Base-by-base conservation (phyloP, 2,888 invertebrate species). In the Cabera pusaria region DNA sequence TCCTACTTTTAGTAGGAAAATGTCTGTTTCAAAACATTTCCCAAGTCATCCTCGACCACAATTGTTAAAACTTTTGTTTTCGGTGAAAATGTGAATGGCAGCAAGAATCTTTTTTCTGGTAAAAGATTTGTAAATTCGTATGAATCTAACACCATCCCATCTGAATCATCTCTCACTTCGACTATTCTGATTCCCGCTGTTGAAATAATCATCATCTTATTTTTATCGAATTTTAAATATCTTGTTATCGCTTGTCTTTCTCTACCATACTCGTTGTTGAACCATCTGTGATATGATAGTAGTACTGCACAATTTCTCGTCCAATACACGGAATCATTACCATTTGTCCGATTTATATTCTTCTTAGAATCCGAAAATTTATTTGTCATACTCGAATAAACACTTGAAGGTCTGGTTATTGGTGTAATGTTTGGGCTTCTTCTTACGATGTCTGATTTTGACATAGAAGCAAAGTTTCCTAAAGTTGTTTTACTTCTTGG, bases 1-100 rank as follows among this genome's bases (percentile, higher is more conserved):
- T 47, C 26, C 42, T 38, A 32, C 34, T 40, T 54, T 69, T 70
- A 90, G 68, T 90, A 89, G 3, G 91, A 90, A 75, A 92, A 88
- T 54, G 90, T 89, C 66, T 91, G 90, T 75, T 93, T 93, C 42
- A 94, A 77, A 49, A 93, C 90, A 66, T 92, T 92, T 53, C 94
- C 94, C 49, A 90, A 72, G 49, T 93, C 91, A 59, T 94, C 93
- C 74, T 93, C 93, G 21, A 92, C 92, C 34, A 93, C 90, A 57
- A 94, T 89, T 24, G 90, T 90, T 34, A 91, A 70, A 43, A 83
- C 84, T 74, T 79, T 85, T 37, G 76, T 82, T 69, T 80, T 84
- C 31, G 78, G 80, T 28, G 88, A 80, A 63, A 86, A 84, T 17
- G 90, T 89, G 65, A 89, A 88, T 4, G 91, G 91, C 41, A 92